phyloP scores from a whole-genome alignment of 1,140 invertebrate genomes.

The Stegodyphus mimosarum region DNA sequence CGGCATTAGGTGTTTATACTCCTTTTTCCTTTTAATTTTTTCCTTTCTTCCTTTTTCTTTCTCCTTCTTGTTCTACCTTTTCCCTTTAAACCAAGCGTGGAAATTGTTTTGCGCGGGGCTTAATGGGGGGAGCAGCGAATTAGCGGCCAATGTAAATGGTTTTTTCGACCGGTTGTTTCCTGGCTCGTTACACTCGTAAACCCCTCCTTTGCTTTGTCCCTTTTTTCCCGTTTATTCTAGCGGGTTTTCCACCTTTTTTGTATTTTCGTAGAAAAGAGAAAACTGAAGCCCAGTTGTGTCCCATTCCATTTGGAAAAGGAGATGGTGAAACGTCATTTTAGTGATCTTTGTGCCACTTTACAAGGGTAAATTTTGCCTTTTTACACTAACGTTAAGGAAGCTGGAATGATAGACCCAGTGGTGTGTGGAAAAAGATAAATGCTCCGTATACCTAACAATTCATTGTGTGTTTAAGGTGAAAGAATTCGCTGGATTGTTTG shows the following conservation, averaged over 20 bases:
- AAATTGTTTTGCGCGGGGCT: slow-evolving; percentile 55
- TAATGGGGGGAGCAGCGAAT: slow-evolving; percentile 51
- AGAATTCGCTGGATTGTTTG: no score
- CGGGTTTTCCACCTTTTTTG: neutral
- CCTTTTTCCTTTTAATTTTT: slow-evolving; percentile 17
- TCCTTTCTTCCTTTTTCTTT: slow-evolving; percentile 37
- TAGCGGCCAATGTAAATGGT: slow-evolving; percentile 56
- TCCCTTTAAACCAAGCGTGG: slow-evolving; percentile 54
- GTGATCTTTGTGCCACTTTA: neutral
- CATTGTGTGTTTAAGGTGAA: no score
- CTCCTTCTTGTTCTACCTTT: neutral
- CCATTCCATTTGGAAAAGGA: neutral
- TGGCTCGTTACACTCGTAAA: slow-evolving; percentile 44
- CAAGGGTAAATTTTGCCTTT: no score
- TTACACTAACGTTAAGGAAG: no score
- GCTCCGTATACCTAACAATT: no score
- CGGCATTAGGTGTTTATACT: slow-evolving; percentile 60
- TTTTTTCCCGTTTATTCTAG: neutral
- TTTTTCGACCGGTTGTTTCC: slow-evolving; percentile 48
- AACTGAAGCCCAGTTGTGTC: slow-evolving; percentile 6
- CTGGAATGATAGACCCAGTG: no score
- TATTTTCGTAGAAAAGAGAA: neutral
- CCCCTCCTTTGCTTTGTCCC: slow-evolving; percentile 14
- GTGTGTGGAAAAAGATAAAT: no score
- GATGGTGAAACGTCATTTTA: slow-evolving; percentile 23